Conservation (phyloP, 1,140 invertebrate species). For the Pteromalus puparum region DNA sequence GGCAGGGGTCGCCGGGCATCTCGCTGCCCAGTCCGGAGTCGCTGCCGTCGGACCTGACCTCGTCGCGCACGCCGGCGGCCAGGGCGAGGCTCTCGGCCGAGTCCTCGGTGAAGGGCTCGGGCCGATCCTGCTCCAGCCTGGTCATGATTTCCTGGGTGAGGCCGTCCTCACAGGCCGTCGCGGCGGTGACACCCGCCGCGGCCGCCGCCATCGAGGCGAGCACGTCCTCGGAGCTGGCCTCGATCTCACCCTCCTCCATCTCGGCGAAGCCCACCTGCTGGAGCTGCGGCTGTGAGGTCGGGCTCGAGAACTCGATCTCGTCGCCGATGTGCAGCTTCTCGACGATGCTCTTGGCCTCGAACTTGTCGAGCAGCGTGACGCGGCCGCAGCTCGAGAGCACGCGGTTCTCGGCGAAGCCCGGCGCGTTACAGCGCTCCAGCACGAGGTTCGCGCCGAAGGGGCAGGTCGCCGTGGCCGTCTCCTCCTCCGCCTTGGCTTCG, state of each 20-base stretch:
- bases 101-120: conserved; percentile 71
- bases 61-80: conserved; percentile 68
- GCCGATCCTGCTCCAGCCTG: conserved; percentile 66
- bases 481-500: background rate
- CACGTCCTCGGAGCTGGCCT: conserved; percentile 66
- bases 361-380: conserved; percentile 10
- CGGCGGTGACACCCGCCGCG: conserved; percentile 44
- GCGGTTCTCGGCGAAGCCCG: background rate
- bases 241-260: conserved; percentile 65
- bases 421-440: conserved; percentile 25
- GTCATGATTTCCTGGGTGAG: conserved; percentile 60
- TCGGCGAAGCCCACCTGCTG: conserved; percentile 21
- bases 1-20: conserved; percentile 75
- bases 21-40: conserved; percentile 86
- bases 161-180: conserved; percentile 58
- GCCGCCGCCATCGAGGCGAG: conserved; percentile 57
- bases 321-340: conserved; percentile 59
- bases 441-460: conserved; percentile 10
- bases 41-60: conserved; percentile 84
- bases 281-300: background rate
- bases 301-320: conserved; percentile 56
- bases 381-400: conserved; percentile 14
- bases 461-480: background rate
- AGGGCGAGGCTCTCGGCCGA: conserved; percentile 71
- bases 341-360: conserved; percentile 44